Evolutionary conservation across 2,797 vertebrate species (phyloP).

Genomic region (Malurus splendens): DNA sequence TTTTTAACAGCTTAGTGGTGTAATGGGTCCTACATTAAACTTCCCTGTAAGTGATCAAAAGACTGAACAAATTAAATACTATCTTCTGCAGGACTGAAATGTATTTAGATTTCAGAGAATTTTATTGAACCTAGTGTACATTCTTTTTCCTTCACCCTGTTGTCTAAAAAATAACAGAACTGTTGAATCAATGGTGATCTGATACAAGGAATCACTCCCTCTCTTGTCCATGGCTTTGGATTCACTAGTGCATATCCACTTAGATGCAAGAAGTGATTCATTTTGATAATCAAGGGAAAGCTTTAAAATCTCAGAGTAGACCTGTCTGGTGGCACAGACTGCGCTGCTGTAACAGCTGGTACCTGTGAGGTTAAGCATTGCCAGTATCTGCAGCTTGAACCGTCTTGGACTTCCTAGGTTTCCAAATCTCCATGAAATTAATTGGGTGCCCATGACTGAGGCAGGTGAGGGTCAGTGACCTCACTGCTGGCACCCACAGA

Average conservation of each 20-base stretch:
- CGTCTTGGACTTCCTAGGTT: not conserved
- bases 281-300: not conserved
- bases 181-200: accelerated
- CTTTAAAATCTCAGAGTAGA: not conserved
- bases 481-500: accelerated
- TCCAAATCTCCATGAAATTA: not conserved
- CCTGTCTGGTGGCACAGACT: not conserved
- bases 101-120: not conserved
- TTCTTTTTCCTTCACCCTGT: not conserved
- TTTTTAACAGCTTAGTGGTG: not conserved
- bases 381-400: accelerated
- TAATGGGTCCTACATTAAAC: not conserved
- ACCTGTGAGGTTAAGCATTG: accelerated
- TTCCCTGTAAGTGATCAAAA: not conserved
- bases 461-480: not conserved
- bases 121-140: not conserved
- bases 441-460: not conserved
- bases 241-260: not conserved
- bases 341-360: not conserved
- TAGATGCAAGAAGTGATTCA: not conserved
- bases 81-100: not conserved
- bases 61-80: not conserved
- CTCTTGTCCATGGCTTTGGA: not conserved
- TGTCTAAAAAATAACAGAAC: not conserved
- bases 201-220: not conserved